Evolutionary conservation across 2,113 vertebrate genomes (phyloP).

Genomic region (Anolis carolinensis): DNA sequence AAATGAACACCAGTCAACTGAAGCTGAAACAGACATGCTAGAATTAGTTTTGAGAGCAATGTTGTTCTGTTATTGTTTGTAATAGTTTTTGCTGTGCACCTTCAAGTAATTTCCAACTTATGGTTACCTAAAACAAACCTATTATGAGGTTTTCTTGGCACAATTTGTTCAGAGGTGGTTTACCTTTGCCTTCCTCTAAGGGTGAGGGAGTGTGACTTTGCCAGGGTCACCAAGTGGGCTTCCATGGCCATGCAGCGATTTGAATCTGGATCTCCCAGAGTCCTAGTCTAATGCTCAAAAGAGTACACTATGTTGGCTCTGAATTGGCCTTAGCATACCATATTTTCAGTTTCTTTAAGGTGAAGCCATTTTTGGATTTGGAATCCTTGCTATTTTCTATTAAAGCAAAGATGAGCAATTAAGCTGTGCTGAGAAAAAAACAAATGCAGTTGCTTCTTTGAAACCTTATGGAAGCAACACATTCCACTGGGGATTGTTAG

Average conservation of each 20-base stretch:
- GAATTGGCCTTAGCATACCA: background rate
- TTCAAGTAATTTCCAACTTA: too few species aligned
- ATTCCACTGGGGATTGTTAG: background rate
- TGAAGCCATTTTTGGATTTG: background rate
- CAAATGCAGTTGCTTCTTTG: background rate
- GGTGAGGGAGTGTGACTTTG: too few species aligned
- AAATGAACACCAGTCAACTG: background rate
- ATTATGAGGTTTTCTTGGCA: too few species aligned
- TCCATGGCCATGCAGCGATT: too few species aligned
- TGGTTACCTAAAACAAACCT: too few species aligned
- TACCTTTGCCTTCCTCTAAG: too few species aligned
- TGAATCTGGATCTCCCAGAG: too few species aligned
- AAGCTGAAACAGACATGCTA: background rate
- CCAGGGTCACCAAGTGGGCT: too few species aligned
- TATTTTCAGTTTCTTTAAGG: conserved; percentile 13
- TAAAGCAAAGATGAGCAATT: background rate
- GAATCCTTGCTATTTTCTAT: background rate
- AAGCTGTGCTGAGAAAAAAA: background rate
- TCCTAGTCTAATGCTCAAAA: too few species aligned
- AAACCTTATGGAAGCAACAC: background rate
- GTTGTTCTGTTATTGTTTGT: background rate
- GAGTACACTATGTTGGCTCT: too few species aligned
- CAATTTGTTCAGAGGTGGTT: too few species aligned
- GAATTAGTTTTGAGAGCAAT: background rate
- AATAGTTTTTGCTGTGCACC: too few species aligned